Evolutionary conservation across 2,113 vertebrate species (phyloP), one percentile per base, ranked within the genome.

Genomic region (Heteronetta atricapilla): DNA sequence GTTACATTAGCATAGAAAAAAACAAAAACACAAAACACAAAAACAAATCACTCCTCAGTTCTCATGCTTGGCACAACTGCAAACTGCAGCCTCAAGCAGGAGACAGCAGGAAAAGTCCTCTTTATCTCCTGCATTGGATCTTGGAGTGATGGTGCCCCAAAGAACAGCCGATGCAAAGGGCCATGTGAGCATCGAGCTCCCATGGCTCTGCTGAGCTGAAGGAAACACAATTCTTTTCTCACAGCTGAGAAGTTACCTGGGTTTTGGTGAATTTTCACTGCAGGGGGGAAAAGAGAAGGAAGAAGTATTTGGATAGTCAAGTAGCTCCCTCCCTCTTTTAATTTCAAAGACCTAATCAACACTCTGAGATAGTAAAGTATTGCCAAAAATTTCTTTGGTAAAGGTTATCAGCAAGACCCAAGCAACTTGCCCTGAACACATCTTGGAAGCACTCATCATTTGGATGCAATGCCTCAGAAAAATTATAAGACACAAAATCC

Each of bases 81-180:
- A 56, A 53, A 83, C 31, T 2, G 2, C 58, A 62, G 52, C 23
- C 48, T 14, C 53, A 29, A 68, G 6, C 3, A 31, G 8, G 23
- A 1, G 0, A 48, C 0, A 1, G 19, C 67, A 92, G 67, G 16
- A 36, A 17, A 79, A 74, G 36, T 42, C 42, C 8, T 63, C 22
- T 36, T 86, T 36, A 36, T 11, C 44, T 66, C 18, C 38, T 23
- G 50, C 3, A 10, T 26, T 56, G 52, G 63, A 23, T 46, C 48
- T 36, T 4, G 3, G 46, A 34, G 18, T 0, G 0, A 34, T 2
- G 9, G 17, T 52, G 66, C 36, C 44, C 53, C 5, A 1, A 56
- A 40, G 18, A 59, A 55, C 48, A 34, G 60, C 16, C 0, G 0
- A 25, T 18, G 28, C 0, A 0, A 0, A 0, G 23, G 22, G 18